Conservation (phyloP, 2,888 invertebrate genomes). For the Phytoseiulus persimilis region DNA sequence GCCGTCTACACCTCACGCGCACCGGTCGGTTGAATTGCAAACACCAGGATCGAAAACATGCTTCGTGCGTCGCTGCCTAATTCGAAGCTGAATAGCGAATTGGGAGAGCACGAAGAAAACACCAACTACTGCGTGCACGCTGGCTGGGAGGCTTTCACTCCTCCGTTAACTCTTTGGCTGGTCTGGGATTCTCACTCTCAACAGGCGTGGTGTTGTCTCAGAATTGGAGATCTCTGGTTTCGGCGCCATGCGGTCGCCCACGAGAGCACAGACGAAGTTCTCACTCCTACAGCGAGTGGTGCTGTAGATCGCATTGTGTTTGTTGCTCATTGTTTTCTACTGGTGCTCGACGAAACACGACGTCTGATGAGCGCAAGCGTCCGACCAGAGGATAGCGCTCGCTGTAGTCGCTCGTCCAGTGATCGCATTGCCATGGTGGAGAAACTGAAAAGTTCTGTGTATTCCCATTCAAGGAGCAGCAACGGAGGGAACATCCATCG, state of each 20-base stretch:
- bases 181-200: not conserved
- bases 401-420: not conserved
- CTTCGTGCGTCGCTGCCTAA: not conserved
- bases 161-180: not conserved
- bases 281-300: not conserved
- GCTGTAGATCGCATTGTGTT: not conserved
- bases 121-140: not conserved
- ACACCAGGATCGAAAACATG: not conserved
- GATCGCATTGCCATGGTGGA: not conserved
- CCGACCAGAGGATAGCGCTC: not conserved
- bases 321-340: not conserved
- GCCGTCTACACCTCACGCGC: no score
- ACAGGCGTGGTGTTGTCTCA: not conserved
- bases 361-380: not conserved
- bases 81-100: not conserved
- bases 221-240: not conserved
- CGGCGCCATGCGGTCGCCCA: not conserved
- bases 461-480: not conserved
- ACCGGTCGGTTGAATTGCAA: no score
- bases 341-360: no score
- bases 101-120: not conserved
- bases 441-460: not conserved
- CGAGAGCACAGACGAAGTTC: not conserved
- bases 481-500: slow-evolving; percentile 43
- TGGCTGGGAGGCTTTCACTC: not conserved